Evolutionary conservation across 2,797 vertebrate genomes (phyloP).

Genomic region (Masticophis lateralis): DNA sequence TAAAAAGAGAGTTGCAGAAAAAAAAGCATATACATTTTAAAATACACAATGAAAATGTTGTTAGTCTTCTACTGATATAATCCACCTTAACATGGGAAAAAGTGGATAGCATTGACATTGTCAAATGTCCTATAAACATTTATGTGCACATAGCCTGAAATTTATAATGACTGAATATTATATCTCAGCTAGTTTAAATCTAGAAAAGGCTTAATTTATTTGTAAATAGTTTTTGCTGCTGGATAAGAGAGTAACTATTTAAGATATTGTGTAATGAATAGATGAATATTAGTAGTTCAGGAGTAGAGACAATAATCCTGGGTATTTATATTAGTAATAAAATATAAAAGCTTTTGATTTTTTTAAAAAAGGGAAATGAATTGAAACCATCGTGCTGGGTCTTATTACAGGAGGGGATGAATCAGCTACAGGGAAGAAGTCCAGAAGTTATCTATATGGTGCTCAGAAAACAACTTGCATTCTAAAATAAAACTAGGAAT

Average conservation of each 20-base stretch:
- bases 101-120: background rate
- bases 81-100: background rate
- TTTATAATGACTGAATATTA: background rate
- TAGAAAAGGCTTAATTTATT: background rate
- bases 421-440: too few relatives aligned
- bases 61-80: background rate
- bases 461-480: too few relatives aligned
- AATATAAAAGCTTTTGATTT: background rate
- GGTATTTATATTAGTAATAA: background rate
- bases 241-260: background rate
- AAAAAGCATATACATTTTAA: background rate
- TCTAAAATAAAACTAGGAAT: background rate
- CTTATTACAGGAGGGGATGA: too few relatives aligned
- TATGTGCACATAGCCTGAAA: background rate
- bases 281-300: background rate
- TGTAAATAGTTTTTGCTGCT: background rate
- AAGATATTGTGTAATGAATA: background rate
- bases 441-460: too few relatives aligned
- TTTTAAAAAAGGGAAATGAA: background rate
- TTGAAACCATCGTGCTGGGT: too few relatives aligned
- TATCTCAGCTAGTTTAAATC: background rate
- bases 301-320: background rate
- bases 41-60: background rate
- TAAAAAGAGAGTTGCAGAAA: background rate
- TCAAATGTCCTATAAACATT: background rate